Percentiles rank a stretch among this genome's conserved stretches.
phyloP scores from a whole-genome alignment of 2,113 vertebrate species.

The Pipra filicauda region DNA sequence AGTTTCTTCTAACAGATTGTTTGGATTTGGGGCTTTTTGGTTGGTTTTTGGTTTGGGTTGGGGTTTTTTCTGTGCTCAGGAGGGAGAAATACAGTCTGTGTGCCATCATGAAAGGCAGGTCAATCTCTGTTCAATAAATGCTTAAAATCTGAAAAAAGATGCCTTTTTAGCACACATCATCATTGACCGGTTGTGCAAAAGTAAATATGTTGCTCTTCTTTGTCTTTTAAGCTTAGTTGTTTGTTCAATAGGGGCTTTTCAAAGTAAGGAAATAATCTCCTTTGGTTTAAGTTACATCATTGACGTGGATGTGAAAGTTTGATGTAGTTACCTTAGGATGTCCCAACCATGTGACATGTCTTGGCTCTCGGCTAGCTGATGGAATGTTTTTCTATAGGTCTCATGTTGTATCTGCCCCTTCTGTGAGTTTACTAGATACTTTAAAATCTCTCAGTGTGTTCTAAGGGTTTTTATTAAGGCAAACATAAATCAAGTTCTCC shows the following conservation, averaged over 20 bases:
- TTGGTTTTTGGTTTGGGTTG: background rate
- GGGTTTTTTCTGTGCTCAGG: background rate
- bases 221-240: background rate
- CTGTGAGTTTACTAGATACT: background rate
- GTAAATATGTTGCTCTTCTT: background rate
- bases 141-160: background rate
- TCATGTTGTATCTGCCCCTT: background rate
- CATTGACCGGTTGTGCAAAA: background rate
- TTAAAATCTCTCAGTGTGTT: background rate
- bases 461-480: background rate
- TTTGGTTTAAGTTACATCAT: background rate
- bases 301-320: background rate
- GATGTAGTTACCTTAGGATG: background rate
- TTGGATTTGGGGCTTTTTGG: background rate
- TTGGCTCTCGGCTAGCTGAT: background rate
- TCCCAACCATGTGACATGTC: rapidly evolving
- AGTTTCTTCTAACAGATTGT: background rate
- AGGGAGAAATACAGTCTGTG: background rate
- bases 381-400: background rate
- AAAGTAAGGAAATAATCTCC: background rate
- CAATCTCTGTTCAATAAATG: background rate
- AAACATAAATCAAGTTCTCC: background rate
- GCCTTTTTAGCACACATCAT: background rate
- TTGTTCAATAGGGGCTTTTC: background rate
- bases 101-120: background rate